Evolutionary conservation across 2,797 vertebrate species (phyloP).

Genomic region (Molossus molossus): DNA sequence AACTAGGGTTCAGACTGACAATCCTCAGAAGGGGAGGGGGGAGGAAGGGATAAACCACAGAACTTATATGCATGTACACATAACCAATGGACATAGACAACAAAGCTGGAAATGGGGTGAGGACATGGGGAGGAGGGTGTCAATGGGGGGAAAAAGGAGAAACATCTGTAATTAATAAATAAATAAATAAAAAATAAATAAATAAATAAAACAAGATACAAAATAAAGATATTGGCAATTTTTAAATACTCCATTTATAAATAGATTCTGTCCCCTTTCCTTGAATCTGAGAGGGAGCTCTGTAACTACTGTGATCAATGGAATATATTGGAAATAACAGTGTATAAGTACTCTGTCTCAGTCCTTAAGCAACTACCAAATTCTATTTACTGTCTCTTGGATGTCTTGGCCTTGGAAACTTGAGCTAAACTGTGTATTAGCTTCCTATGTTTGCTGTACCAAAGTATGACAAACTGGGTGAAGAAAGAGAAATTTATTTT

Average conservation of each 20-base stretch:
- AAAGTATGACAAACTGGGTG: background rate
- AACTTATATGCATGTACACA: no score
- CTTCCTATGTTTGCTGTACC: background rate
- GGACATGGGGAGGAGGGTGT: no score
- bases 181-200: no score
- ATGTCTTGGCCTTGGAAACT: background rate
- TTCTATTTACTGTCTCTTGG: background rate
- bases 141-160: no score
- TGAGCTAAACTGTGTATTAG: background rate
- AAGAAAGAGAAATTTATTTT: background rate
- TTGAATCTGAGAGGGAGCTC: background rate
- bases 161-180: no score
- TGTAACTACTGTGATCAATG: background rate
- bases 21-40: no score
- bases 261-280: background rate
- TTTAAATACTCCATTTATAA: background rate
- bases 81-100: no score
- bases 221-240: background rate
- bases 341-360: background rate
- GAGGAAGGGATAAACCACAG: no score
- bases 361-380: background rate
- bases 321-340: background rate
- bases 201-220: no score
- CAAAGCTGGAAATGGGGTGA: no score
- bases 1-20: no score